Evolutionary conservation across 2,113 vertebrate species (phyloP), one percentile per base, ranked within the genome.

Genomic region (Eulacestoma nigropectus): DNA sequence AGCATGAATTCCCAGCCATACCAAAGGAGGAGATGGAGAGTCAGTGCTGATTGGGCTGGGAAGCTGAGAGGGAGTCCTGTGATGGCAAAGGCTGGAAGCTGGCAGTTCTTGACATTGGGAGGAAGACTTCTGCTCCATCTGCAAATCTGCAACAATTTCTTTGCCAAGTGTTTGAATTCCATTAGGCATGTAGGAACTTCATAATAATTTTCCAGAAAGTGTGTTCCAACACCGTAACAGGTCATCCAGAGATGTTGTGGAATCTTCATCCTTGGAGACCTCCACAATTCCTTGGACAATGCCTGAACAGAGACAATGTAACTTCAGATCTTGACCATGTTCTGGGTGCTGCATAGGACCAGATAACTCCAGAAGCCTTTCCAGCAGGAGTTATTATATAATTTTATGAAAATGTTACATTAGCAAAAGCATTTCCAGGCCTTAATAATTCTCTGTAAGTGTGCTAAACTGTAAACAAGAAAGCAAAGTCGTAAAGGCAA

Each of bases 401-500:
- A 78, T 95, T 89, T 84, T 63, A 89, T 91, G 42, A 63, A 92
- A 90, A 86, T 63, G 7, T 64, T 90, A 39, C 19, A 22, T 63
- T 89, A 90, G 11, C 27, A 84, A 63, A 78, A 77, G 35, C 44
- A 75, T 78, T 93, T 87, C 69, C 41, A 81, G 73, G 49, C 35
- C 44, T 93, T 92, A 87, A 90, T 90, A 93, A 78, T 90, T 84
- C 77, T 75, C 11, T 30, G 1, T 76, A 86, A 90, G 37, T 63
- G 55, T 72, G 62, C 90, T 92, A 81, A 89, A 81, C 42, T 89
- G 86, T 90, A 90, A 93, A 92, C 52, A 83, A 73, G 60, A 80
- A 88, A 81, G 59, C 42, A 84, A 87, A 87, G 60, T n/a, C n/a
- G n/a, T n/a, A n/a, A n/a, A n/a, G n/a, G n/a, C 33, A 13, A 19